Percentiles rank a stretch among this genome's conserved stretches.
Conservation (phyloP, 1,140 invertebrate genomes). For the Conus betulinus region DNA sequence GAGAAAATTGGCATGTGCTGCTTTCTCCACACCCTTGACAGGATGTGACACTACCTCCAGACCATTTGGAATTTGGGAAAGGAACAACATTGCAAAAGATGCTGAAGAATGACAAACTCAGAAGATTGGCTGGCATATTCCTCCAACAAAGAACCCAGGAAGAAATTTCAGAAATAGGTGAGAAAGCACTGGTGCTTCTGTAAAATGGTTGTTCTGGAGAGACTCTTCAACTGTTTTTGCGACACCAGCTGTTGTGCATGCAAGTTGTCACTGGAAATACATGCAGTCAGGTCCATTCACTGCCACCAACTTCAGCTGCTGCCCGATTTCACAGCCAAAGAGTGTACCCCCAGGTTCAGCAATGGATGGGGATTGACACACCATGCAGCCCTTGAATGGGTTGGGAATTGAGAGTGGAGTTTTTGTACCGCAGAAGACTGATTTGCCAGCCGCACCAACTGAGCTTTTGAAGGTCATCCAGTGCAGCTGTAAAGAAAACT, state of each 20-base stretch:
- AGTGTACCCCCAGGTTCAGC: constrained; percentile 16
- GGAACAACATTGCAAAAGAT: no score
- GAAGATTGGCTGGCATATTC: no score
- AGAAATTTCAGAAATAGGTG: no score
- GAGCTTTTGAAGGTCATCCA: constrained; percentile 43
- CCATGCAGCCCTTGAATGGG: constrained; percentile 43
- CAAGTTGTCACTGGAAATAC: neutral
- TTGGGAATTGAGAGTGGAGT: constrained; percentile 38
- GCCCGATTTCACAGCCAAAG: neutral
- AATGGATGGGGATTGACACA: constrained; percentile 4
- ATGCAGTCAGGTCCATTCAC: neutral
- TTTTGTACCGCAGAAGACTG: constrained; percentile 38
- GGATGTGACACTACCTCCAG: no score
- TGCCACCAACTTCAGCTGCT: constrained; percentile 17
- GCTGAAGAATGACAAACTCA: no score
- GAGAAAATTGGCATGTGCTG: no score
- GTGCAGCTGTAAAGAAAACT: constrained; percentile 52
- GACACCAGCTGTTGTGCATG: neutral
- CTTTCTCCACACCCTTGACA: no score
- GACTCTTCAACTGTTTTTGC: no score
- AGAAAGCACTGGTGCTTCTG: no score
- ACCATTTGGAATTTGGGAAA: no score
- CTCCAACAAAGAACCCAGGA: no score
- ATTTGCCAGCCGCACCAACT: constrained; percentile 42
- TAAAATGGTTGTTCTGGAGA: no score